Conservation (phyloP, 2,888 invertebrate genomes). For the Drosophila siamana region DNA sequence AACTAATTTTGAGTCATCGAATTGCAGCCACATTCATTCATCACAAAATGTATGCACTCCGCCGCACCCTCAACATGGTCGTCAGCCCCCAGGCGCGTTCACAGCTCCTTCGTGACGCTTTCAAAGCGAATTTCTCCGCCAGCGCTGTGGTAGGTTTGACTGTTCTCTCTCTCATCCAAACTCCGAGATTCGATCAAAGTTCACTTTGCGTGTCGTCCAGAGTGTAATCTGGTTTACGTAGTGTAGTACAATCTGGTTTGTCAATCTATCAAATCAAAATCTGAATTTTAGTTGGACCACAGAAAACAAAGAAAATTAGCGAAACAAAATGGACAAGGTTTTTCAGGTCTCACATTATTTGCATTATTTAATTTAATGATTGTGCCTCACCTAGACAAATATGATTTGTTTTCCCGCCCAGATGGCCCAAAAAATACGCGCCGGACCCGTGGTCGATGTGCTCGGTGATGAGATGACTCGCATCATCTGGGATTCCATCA, state of each 20-base stretch:
- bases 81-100: conserved; percentile 26
- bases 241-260: too few relatives aligned
- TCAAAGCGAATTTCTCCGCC: conserved; percentile 63
- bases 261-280: not conserved
- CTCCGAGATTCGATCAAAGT: conserved; percentile 58
- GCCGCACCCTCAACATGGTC: conserved; percentile 55
- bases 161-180: not conserved
- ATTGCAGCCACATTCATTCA: conserved; percentile 37
- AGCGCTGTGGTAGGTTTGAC: conserved; percentile 62
- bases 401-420: conserved; percentile 62
- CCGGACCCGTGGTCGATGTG: conserved; percentile 95
- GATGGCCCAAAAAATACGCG: conserved; percentile 88
- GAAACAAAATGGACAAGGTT: too few relatives aligned
- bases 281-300: not conserved
- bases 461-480: conserved; percentile 98
- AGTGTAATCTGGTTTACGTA: too few relatives aligned
- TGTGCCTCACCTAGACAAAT: conserved; percentile 31
- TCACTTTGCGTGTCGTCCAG: conserved; percentile 40
- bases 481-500: conserved; percentile 99
- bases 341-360: not conserved
- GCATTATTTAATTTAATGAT: not conserved
- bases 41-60: conserved; percentile 63
- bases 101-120: conserved; percentile 32
- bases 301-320: too few relatives aligned
- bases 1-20: conserved; percentile 3